A percentile compares a stretch with the other conserved stretches of the same genome.
These are phyloP conservation scores for Rhinoderma darwinii DNA, from an alignment of 2,113 vertebrate genomes.

Conservation along the genomic window DNA sequence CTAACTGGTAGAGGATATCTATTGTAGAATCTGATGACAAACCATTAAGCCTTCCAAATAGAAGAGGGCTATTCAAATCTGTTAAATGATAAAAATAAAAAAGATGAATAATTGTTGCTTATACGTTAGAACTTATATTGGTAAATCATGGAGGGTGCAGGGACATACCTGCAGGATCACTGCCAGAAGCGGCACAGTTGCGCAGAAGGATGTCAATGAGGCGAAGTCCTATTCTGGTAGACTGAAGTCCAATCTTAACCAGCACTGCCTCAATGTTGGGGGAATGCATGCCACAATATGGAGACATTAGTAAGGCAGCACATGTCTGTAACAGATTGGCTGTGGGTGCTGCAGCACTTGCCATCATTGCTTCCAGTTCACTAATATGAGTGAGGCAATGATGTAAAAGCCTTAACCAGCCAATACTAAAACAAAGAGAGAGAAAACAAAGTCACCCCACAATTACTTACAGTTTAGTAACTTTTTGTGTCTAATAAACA, in stretches of 20 bases:
- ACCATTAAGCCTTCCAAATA: slow-evolving; percentile 96
- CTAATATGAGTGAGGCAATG: slow-evolving; percentile 97
- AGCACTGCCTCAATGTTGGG: slow-evolving; percentile 97
- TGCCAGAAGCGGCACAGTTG: slow-evolving; percentile 95
- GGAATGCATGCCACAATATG: slow-evolving; percentile 98
- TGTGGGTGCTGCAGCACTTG: slow-evolving; percentile 94
- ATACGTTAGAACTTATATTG: not conserved
- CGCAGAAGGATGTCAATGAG: slow-evolving; percentile 96
- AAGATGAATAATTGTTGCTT: not conserved
- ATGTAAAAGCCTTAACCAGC: slow-evolving; percentile 95
- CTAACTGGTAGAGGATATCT: slow-evolving; percentile 98
- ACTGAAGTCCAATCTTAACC: slow-evolving; percentile 97
- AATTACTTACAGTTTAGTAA: not conserved
- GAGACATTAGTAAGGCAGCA: slow-evolving; percentile 95
- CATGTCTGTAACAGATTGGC: slow-evolving; percentile 97
- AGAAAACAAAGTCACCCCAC: not conserved
- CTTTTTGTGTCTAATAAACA: no score
- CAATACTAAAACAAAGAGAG: slow-evolving; percentile 81
- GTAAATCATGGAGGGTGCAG: not conserved
- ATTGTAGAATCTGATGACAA: slow-evolving; percentile 98
- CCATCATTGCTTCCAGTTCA: slow-evolving; percentile 97
- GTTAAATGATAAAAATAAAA: slow-evolving; percentile 46
- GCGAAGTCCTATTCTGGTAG: slow-evolving; percentile 92
- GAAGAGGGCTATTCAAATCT: slow-evolving; percentile 98
- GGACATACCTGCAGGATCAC: slow-evolving; percentile 89